Evolutionary conservation across 2,113 vertebrate genomes (phyloP).

Genomic region (Emydura subglobosa): DNA sequence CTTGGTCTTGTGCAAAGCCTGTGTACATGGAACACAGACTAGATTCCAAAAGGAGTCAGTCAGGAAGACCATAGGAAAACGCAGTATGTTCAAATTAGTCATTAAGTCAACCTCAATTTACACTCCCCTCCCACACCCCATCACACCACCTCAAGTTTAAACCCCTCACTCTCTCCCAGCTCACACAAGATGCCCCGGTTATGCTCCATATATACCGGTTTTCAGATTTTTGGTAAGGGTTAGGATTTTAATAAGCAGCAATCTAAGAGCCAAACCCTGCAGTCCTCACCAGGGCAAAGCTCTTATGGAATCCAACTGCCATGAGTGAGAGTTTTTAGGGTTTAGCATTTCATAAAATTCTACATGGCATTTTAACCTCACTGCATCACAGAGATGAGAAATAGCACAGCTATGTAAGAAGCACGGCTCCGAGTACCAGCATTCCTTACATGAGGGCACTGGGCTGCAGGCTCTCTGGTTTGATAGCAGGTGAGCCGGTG

Average conservation of each 20-base stretch:
- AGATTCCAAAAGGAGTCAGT: background rate
- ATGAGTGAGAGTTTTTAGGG: background rate
- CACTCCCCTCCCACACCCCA: rapidly evolving
- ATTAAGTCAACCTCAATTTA: background rate
- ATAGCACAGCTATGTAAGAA: background rate
- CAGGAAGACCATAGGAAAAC: background rate
- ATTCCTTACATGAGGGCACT: conserved; percentile 76
- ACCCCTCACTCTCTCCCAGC: background rate
- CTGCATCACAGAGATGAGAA: background rate
- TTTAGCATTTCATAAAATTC: background rate
- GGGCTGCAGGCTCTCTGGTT: conserved; percentile 80
- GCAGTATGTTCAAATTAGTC: background rate
- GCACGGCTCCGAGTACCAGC: background rate
- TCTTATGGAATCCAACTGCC: background rate
- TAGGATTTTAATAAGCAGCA: background rate
- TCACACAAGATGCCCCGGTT: background rate
- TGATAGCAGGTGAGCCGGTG: conserved; percentile 55
- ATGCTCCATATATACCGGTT: background rate
- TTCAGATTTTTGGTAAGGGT: background rate
- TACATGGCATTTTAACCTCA: background rate
- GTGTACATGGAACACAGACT: background rate
- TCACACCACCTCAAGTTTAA: background rate
- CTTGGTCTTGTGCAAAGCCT: background rate
- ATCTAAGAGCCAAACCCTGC: background rate
- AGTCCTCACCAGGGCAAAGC: background rate